Evolutionary conservation across 2,797 vertebrate genomes (phyloP).

Genomic region (Pygocentrus nattereri): DNA sequence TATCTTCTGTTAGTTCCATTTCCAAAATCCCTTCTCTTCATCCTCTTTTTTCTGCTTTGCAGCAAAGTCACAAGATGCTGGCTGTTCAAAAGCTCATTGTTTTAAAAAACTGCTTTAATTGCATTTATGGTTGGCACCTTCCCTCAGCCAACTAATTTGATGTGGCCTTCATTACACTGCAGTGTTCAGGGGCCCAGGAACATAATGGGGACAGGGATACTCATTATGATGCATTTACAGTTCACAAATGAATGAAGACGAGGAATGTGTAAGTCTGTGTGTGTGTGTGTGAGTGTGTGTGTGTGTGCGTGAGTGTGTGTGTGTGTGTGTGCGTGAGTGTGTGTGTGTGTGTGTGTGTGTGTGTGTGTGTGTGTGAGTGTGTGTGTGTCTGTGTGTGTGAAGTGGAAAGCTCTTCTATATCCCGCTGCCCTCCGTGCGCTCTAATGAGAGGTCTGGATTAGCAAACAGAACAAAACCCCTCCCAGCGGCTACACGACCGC

Average conservation of each 20-base stretch:
- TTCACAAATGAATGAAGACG: conserved; percentile 36
- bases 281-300: not conserved
- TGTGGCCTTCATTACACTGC: not conserved
- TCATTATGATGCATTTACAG: conserved; percentile 8
- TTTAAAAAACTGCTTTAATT: conserved; percentile 5
- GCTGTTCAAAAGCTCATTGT: conserved; percentile 15
- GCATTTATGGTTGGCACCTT: not conserved
- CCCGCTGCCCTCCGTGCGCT: not conserved
- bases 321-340: conserved; percentile 4
- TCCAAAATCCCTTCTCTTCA: not conserved
- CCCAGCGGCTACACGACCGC: not conserved
- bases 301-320: not conserved
- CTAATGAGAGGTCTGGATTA: conserved; percentile 17
- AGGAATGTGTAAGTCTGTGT: conserved; percentile 8
- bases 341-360: conserved; percentile 2
- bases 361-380: too few species aligned
- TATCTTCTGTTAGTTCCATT: conserved; percentile 20
- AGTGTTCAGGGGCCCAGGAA: not conserved
- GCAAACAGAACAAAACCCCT: not conserved
- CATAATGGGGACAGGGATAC: not conserved
- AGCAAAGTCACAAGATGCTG: conserved; percentile 9
- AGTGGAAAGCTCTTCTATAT: not conserved
- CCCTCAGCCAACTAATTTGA: not conserved
- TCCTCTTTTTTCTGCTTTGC: not conserved
- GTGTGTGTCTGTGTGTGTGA: not conserved